These are phyloP conservation scores for Heliocidaris erythrogramma DNA, from an alignment of 35 echinoderm and acorn worm genomes.

Conservation along the genomic window DNA sequence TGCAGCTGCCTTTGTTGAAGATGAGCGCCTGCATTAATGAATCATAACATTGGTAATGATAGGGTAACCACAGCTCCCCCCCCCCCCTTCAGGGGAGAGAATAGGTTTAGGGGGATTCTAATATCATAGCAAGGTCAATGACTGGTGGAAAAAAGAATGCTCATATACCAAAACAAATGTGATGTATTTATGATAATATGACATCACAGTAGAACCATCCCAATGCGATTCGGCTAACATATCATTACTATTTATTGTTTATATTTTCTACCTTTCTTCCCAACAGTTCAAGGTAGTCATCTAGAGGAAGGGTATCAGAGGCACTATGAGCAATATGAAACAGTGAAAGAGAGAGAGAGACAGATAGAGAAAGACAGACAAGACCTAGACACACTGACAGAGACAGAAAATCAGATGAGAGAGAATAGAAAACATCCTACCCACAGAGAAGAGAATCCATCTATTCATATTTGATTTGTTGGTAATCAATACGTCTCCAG, in stretches of 20 bases:
- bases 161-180: too few relatives aligned
- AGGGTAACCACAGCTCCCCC: neutral
- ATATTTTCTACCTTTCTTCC: too few relatives aligned
- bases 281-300: too few relatives aligned
- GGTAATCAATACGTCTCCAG: neutral
- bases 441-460: neutral
- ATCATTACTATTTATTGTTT: too few relatives aligned
- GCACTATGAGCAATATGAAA: too few relatives aligned
- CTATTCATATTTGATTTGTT: neutral
- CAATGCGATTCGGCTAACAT: too few relatives aligned
- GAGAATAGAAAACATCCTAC: neutral
- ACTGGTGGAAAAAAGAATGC: neutral
- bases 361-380: neutral
- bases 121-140: constrained; percentile 2
- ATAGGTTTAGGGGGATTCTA: neutral
- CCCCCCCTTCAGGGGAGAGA: neutral
- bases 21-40: neutral
- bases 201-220: too few relatives aligned
- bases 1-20: neutral
- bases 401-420: neutral
- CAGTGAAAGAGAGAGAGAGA: neutral
- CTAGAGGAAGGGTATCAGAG: too few relatives aligned
- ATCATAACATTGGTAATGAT: neutral
- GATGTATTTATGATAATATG: too few relatives aligned
- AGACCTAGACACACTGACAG: neutral